Evolutionary conservation across 2,888 invertebrate genomes (phyloP).

Genomic region (Phaedon cochleariae): DNA sequence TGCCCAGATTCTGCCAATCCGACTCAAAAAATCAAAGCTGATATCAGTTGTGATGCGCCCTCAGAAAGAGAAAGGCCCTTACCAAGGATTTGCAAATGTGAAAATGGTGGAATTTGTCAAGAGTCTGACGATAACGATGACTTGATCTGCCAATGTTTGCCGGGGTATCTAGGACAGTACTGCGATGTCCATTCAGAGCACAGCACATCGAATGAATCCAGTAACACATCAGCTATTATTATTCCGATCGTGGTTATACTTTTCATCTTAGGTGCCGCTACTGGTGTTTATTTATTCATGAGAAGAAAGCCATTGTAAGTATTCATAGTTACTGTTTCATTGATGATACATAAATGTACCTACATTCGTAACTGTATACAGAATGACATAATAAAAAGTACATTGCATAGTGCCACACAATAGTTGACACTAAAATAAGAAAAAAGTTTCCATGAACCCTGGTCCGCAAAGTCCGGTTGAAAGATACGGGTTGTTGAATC

Average conservation of each 20-base stretch:
- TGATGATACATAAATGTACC: no score
- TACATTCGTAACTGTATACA: no score
- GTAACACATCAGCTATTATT: slow-evolving; percentile 77
- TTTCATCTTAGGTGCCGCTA: slow-evolving; percentile 75
- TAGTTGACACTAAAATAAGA: no score
- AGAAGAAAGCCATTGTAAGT: slow-evolving; percentile 87
- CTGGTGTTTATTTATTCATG: slow-evolving; percentile 83
- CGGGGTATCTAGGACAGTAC: slow-evolving; percentile 75
- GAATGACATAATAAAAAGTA: no score
- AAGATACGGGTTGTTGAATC: no score
- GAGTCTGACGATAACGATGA: slow-evolving; percentile 67
- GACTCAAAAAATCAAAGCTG: slow-evolving; percentile 64
- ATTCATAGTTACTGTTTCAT: background rate
- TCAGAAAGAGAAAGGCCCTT: slow-evolving; percentile 78
- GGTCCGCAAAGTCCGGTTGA: no score
- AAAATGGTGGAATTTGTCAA: slow-evolving; percentile 85
- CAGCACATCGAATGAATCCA: slow-evolving; percentile 66
- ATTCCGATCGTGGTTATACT: slow-evolving; percentile 84
- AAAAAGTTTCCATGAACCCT: no score
- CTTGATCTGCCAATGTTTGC: slow-evolving; percentile 76
- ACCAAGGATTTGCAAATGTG: slow-evolving; percentile 83
- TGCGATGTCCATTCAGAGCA: slow-evolving; percentile 76
- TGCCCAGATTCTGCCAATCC: slow-evolving; percentile 81
- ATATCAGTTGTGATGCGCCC: slow-evolving; percentile 84
- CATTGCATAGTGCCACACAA: no score